Conservation (phyloP, 2,888 invertebrate genomes). For the Melanotus villosus region DNA sequence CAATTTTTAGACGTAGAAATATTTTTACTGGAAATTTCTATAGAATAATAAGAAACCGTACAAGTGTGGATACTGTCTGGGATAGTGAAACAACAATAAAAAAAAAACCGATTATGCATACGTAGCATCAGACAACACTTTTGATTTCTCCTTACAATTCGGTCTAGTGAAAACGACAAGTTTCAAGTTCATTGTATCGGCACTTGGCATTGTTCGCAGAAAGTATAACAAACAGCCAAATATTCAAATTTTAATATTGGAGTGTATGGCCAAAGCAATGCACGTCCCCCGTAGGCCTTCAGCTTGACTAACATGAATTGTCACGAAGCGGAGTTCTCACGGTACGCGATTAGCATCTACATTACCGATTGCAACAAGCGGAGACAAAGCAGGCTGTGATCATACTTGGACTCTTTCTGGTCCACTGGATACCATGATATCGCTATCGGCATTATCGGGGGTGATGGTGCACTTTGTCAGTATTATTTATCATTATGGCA, state of each 20-base stretch:
- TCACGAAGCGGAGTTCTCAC: slow-evolving; percentile 63
- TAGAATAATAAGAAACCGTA: too few species aligned
- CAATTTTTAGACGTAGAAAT: too few species aligned
- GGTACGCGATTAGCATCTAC: slow-evolving; percentile 64
- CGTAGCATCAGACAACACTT: too few species aligned
- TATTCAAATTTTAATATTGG: slow-evolving; percentile 34
- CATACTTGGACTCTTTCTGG: slow-evolving; percentile 53
- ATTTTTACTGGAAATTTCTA: too few species aligned
- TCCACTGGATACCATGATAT: slow-evolving; percentile 48
- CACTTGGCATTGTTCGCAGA: background rate
- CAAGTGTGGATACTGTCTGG: too few species aligned
- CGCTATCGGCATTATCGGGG: slow-evolving; percentile 51
- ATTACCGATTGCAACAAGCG: slow-evolving; percentile 62
- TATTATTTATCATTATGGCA: slow-evolving; percentile 26
- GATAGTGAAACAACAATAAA: too few species aligned
- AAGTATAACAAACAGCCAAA: slow-evolving; percentile 26
- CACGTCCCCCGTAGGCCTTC: slow-evolving; percentile 42
- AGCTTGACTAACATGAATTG: slow-evolving; percentile 59
- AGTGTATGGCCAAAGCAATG: slow-evolving; percentile 33
- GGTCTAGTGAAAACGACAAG: too few species aligned
- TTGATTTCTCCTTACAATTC: too few species aligned
- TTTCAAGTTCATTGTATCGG: background rate
- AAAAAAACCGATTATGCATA: too few species aligned
- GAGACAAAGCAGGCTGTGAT: slow-evolving; percentile 45
- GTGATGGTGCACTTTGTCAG: slow-evolving; percentile 53